A percentile compares a stretch with the other conserved stretches of the same genome.
Evolutionary conservation across 2,888 invertebrate species (phyloP).

Genomic region (Watsonalla cultraria): DNA sequence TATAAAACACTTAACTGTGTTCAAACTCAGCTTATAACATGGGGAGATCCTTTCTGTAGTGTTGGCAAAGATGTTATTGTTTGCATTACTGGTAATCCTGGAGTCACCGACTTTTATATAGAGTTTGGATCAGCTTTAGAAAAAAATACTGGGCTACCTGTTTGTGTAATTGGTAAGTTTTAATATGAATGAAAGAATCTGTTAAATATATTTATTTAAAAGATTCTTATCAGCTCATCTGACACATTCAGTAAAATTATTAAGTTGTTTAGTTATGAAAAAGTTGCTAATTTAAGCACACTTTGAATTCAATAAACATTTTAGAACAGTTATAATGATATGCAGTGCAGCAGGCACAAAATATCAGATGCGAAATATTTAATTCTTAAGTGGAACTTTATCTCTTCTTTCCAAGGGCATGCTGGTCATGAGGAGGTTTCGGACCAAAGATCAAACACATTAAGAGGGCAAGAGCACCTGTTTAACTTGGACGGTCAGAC

Average conservation of each 20-base stretch:
- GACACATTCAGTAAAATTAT: too few species aligned
- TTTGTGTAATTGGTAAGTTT: slow-evolving; percentile 86
- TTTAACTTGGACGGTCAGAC: slow-evolving; percentile 89
- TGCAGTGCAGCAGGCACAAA: too few species aligned
- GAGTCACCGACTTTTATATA: slow-evolving; percentile 88
- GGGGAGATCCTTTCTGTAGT: slow-evolving; percentile 82
- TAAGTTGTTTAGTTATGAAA: too few species aligned
- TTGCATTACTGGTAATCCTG: slow-evolving; percentile 93
- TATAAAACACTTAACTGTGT: slow-evolving; percentile 78
- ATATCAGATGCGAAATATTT: too few species aligned
- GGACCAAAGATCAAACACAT: slow-evolving; percentile 62
- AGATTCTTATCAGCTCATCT: too few species aligned
- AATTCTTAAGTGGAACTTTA: background rate
- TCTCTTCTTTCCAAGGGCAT: slow-evolving; percentile 78
- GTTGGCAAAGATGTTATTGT: slow-evolving; percentile 82
- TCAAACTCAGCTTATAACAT: slow-evolving; percentile 85
- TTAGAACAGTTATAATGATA: too few species aligned
- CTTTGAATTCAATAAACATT: too few species aligned
- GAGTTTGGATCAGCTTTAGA: slow-evolving; percentile 84
- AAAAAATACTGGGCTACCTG: slow-evolving; percentile 80
- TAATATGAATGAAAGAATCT: too few species aligned
- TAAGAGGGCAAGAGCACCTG: slow-evolving; percentile 77
- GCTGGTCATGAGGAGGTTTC: slow-evolving; percentile 80
- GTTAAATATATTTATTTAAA: too few species aligned
- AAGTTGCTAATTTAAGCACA: too few species aligned